Evolutionary conservation across 64 coral and sea anemone species (phyloP).

Genomic region (Hydrozoanthus tunicans): DNA sequence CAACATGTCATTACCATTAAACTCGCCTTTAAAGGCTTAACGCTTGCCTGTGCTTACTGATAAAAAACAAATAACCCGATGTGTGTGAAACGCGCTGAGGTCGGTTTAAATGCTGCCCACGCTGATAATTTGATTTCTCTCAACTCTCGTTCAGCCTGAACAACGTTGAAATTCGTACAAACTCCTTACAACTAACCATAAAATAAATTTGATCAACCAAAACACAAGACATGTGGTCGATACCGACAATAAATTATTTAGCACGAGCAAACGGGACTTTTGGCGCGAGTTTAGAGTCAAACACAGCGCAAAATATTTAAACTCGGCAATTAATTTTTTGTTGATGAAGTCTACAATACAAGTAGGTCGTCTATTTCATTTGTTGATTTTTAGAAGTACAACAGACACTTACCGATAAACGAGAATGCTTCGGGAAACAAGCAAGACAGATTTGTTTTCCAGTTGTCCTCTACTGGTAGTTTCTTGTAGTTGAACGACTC

Average conservation of each 20-base stretch:
- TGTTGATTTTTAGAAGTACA: constrained; percentile 33
- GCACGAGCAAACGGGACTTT: background rate
- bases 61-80: constrained; percentile 45
- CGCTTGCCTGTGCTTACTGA: constrained; percentile 11
- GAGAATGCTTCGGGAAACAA: constrained; percentile 96
- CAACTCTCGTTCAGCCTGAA: background rate
- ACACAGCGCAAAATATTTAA: background rate
- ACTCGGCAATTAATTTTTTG: background rate
- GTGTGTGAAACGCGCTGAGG: constrained; percentile 14
- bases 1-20: background rate
- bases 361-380: constrained; percentile 27
- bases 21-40: constrained; percentile 36
- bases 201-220: constrained; percentile 3
- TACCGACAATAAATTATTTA: constrained; percentile 37
- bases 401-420: constrained; percentile 89
- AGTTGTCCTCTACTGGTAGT: constrained; percentile 94
- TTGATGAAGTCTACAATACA: constrained; percentile 37
- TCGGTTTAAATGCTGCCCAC: constrained; percentile 2
- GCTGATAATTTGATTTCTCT: background rate
- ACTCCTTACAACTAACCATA: background rate
- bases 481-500: constrained; percentile 97
- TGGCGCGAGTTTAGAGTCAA: constrained; percentile 31
- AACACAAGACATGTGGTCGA: constrained; percentile 10
- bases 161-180: constrained; percentile 20
- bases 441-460: constrained; percentile 85